Evolutionary conservation across 2,888 invertebrate species (phyloP), one percentile per base, ranked within the genome.

Genomic region (Ormyrus nitidulus): DNA sequence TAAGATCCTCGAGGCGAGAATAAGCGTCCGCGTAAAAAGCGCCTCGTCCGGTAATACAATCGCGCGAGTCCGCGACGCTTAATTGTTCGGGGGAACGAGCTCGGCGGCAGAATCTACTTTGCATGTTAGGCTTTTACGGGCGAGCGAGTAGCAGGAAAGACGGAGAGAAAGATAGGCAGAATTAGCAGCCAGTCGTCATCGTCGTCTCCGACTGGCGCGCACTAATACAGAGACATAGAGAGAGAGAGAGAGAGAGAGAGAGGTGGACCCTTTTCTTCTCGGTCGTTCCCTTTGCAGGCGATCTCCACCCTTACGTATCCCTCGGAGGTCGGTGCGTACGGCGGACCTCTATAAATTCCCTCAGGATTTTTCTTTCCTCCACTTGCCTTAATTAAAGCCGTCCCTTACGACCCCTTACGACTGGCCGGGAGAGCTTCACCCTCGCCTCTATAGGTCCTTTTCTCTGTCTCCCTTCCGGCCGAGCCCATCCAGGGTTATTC

Each of bases 311-410:
- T 77, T 77, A 81, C 74, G 49, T 77, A 59, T 73, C 79, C 82
- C 78, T 80, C 64, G 82, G 79, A 77, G 54, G 65, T 77, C 78
- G 79, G 73, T 74, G 79, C 9, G 65, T 46, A 10, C 44, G 58
- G 49, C 83, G 58, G 86, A 89, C 89, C 89, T 89, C 89, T 88
- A 89, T 89, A 89, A 89, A 89, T 89, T 89, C 89, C 87, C 89
- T 85, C 85, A 87, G 86, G 89, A 89, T 89, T 89, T 89, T 89
- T 89, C 89, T 89, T 89, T 89, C 86, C 89, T 89, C 86, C 87
- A 88, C 89, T 89, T 88, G 88, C 89, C 89, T 89, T 89, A 89
- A 89, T 89, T 89, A 89, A 89, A 89, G 88, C 88, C 87, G 86
- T 86, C 87, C 88, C 87, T 85, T 85, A 83, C 85, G 80, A 84